Percentiles rank a stretch among this genome's conserved stretches.
phyloP scores from a whole-genome alignment of 2,888 invertebrate species.

The Melitaea athalia region DNA sequence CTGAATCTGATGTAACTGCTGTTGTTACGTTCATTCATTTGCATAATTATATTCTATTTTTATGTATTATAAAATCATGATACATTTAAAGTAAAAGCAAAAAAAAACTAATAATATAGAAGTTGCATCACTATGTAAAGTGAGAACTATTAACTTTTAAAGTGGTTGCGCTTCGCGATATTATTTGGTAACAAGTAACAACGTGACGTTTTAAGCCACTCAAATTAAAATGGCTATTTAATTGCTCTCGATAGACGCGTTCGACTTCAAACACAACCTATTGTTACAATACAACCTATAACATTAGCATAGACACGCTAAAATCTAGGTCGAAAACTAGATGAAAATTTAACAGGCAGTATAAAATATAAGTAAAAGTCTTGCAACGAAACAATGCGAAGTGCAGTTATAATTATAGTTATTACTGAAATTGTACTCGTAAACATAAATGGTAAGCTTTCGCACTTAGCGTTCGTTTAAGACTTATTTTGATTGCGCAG shows the following conservation, averaged over 20 bases:
- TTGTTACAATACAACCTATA: neutral
- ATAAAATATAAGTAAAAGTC: slow-evolving; percentile 14
- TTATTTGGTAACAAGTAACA: no score
- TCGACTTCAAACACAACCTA: neutral
- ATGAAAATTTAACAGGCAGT: slow-evolving; percentile 8
- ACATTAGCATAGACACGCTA: neutral
- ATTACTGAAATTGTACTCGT: slow-evolving; percentile 20
- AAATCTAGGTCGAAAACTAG: neutral
- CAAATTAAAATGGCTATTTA: no score
- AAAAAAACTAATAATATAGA: neutral
- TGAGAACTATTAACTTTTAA: neutral
- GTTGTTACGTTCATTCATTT: neutral
- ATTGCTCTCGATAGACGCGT: no score
- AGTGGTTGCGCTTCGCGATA: no score
- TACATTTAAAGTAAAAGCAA: neutral
- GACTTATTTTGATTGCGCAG: slow-evolving; percentile 28
- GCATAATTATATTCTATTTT: slow-evolving; percentile 5
- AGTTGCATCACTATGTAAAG: neutral
- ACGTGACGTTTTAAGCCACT: no score
- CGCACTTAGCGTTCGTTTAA: slow-evolving; percentile 18
- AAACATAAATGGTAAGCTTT: slow-evolving; percentile 17
- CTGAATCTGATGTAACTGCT: slow-evolving; percentile 1
- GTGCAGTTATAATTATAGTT: slow-evolving; percentile 13
- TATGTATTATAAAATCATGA: neutral
- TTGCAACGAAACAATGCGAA: slow-evolving; percentile 5